Evolutionary conservation across 2,888 invertebrate genomes (phyloP).

Genomic region (Pachliopta kotzebuea): DNA sequence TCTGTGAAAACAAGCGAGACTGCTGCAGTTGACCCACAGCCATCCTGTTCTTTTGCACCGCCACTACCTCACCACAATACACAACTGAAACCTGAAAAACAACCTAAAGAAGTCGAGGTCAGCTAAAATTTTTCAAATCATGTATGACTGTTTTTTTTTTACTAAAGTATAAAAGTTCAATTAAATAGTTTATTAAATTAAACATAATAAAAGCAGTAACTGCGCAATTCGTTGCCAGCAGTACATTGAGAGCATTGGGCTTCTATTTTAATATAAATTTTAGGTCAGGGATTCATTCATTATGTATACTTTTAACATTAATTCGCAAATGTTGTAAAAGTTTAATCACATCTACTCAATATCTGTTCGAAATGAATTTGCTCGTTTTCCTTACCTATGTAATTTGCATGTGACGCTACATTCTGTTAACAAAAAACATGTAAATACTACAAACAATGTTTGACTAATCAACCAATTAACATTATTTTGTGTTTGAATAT

Average conservation of each 20-base stretch:
- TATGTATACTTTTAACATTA: slow-evolving; percentile 18
- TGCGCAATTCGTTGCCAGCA: slow-evolving; percentile 56
- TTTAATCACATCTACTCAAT: background rate
- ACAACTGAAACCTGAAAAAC: slow-evolving; percentile 62
- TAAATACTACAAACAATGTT: slow-evolving; percentile 8
- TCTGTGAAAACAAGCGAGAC: slow-evolving; percentile 41
- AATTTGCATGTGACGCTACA: slow-evolving; percentile 21
- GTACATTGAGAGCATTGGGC: slow-evolving; percentile 67
- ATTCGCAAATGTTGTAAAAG: slow-evolving; percentile 11
- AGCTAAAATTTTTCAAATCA: slow-evolving; percentile 44
- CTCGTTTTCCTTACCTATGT: slow-evolving; percentile 10
- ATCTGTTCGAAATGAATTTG: background rate
- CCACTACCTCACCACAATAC: slow-evolving; percentile 45
- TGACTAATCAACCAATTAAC: slow-evolving; percentile 19
- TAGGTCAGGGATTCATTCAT: slow-evolving; percentile 67
- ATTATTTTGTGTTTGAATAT: slow-evolving; percentile 23
- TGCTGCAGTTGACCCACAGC: slow-evolving; percentile 51
- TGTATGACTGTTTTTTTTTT: slow-evolving; percentile 26
- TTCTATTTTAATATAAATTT: slow-evolving; percentile 73
- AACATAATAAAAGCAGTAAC: slow-evolving; percentile 41
- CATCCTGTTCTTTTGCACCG: slow-evolving; percentile 66
- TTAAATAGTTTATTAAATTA: slow-evolving; percentile 18
- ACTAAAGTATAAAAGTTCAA: slow-evolving; percentile 11
- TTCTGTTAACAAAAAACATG: slow-evolving; percentile 6
- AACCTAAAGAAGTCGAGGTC: slow-evolving; percentile 75